phyloP scores from a whole-genome alignment of 2,797 vertebrate genomes.

The Harpagifer antarcticus region DNA sequence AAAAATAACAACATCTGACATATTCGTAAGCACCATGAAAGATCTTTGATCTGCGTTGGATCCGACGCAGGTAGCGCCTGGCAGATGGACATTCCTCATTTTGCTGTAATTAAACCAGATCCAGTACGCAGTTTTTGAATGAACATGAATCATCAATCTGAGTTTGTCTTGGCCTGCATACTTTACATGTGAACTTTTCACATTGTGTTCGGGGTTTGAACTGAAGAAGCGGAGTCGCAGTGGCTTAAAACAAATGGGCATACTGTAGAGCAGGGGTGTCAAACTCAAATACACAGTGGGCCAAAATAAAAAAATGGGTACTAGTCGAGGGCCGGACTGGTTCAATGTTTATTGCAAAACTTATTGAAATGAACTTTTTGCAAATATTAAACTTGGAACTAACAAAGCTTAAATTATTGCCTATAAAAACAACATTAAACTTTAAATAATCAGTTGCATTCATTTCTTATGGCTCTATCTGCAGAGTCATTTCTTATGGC shows the following conservation, averaged over 20 bases:
- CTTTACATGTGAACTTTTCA: slow-evolving; percentile 48
- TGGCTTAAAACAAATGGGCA: slow-evolving; percentile 3
- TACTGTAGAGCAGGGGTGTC: too few species aligned
- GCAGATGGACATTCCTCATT: slow-evolving; percentile 43
- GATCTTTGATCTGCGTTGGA: slow-evolving; percentile 40
- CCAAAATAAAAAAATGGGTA: too few species aligned
- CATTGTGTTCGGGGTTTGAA: slow-evolving; percentile 39
- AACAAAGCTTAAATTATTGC: too few species aligned
- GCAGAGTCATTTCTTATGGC: too few species aligned
- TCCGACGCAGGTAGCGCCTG: slow-evolving; percentile 19
- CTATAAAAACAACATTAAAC: too few species aligned
- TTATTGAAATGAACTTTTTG: too few species aligned
- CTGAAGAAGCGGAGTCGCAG: slow-evolving; percentile 16
- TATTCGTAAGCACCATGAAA: slow-evolving; percentile 31
- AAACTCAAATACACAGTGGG: too few species aligned
- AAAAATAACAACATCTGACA: slow-evolving; percentile 57
- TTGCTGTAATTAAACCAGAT: slow-evolving; percentile 43
- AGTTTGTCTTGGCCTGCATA: slow-evolving; percentile 52
- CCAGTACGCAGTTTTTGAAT: slow-evolving; percentile 33
- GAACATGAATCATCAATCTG: slow-evolving; percentile 47
- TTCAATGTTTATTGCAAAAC: too few species aligned
- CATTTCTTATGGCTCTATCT: too few species aligned
- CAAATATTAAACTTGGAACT: too few species aligned
- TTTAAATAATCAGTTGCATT: too few species aligned
- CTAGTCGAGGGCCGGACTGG: too few species aligned